phyloP scores from a whole-genome alignment of 2,888 invertebrate species.

The Himalopsyche japonica region DNA sequence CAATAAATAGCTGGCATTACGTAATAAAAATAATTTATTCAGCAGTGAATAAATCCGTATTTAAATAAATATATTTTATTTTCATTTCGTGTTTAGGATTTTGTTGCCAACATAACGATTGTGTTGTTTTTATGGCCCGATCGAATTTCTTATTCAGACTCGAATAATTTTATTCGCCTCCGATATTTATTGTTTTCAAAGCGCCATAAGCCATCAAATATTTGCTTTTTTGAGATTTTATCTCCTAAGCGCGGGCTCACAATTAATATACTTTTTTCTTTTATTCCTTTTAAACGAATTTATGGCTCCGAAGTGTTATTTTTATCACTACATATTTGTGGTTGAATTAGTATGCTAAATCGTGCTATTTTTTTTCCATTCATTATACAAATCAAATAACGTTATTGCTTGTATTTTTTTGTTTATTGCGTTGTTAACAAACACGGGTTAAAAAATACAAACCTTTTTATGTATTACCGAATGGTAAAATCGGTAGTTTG shows the following conservation, averaged over 20 bases:
- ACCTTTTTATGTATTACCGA: not conserved
- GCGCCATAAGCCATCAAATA: constrained; percentile 20
- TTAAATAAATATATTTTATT: not conserved
- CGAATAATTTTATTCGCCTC: constrained; percentile 4
- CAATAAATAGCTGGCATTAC: not conserved
- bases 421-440: not conserved
- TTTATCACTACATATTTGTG: not conserved
- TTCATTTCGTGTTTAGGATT: not conserved
- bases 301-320: not conserved
- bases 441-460: not conserved
- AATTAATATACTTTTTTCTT: not conserved
- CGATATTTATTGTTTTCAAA: constrained; percentile 20
- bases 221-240: constrained; percentile 18
- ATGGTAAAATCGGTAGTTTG: too few species aligned
- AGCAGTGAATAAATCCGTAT: not conserved
- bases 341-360: not conserved
- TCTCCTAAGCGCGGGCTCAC: not conserved
- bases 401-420: not conserved
- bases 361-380: not conserved
- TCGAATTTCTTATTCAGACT: constrained; percentile 14
- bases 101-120: not conserved
- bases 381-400: not conserved
- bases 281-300: not conserved
- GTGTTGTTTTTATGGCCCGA: constrained; percentile 13
- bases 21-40: not conserved